Evolutionary conservation across 2,888 invertebrate species (phyloP).

Genomic region (Ectobius pallidus): DNA sequence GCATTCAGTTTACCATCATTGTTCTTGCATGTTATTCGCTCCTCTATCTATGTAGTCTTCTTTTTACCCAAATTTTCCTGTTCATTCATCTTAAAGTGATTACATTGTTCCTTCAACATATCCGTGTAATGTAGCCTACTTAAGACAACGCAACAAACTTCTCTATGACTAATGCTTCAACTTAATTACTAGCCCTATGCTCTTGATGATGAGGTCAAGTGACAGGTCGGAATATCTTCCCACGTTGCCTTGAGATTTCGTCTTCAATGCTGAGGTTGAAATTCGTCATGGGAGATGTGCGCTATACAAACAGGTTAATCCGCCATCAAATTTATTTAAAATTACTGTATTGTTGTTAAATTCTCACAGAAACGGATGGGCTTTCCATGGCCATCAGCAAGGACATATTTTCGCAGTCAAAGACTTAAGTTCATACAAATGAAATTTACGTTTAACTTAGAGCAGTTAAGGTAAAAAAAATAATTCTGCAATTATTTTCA

Average conservation of each 20-base stretch:
- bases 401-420: background rate
- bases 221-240: constrained; percentile 12
- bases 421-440: background rate
- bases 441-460: no score
- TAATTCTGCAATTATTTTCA: no score
- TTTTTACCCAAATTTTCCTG: no score
- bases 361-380: background rate
- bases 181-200: background rate
- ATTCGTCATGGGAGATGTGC: constrained; percentile 10
- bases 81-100: no score
- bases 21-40: no score
- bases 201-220: constrained; percentile 21
- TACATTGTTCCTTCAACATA: no score
- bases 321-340: background rate
- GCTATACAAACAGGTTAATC: background rate
- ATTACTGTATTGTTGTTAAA: background rate
- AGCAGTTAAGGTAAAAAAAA: no score
- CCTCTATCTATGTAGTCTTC: no score
- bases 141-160: no score
- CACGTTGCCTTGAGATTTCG: background rate
- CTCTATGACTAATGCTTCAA: no score
- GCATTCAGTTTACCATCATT: no score
- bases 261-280: background rate
- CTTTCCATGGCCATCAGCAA: background rate
- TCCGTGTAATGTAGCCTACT: no score